phyloP scores from a whole-genome alignment of 2,113 vertebrate genomes.

The Fregetta grallaria region DNA sequence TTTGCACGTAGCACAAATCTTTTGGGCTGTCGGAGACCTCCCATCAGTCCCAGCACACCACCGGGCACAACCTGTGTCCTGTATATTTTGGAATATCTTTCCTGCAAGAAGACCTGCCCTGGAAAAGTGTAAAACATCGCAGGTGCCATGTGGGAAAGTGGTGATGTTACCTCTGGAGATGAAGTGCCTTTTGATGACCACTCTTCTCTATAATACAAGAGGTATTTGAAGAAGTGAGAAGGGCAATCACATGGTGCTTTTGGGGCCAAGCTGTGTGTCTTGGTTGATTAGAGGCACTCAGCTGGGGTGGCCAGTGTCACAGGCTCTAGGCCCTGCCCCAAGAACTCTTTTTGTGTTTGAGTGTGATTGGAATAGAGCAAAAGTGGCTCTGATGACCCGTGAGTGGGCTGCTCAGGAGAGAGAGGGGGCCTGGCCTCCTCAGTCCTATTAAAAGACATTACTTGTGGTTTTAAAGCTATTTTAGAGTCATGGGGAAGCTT shows the following conservation, averaged over 20 bases:
- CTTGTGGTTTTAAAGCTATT: not conserved
- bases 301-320: not conserved
- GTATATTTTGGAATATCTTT: not conserved
- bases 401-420: not conserved
- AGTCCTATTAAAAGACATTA: not conserved
- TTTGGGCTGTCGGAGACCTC: not conserved
- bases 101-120: not conserved
- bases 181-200: not conserved
- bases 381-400: not conserved
- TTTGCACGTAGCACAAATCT: not conserved
- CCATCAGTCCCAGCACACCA: not conserved
- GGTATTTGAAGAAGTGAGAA: not conserved
- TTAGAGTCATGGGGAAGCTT: not conserved
- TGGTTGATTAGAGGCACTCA: not conserved
- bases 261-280: not conserved
- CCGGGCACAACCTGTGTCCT: not conserved
- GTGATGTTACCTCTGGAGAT: not conserved
- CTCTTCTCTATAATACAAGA: not conserved
- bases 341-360: not conserved
- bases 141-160: not conserved
- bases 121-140: not conserved
- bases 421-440: not conserved
- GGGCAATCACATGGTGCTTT: not conserved
- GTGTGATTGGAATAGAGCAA: not conserved
- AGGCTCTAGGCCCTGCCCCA: not conserved